phyloP scores from a whole-genome alignment of 2,797 vertebrate species.

The Cossypha niveicapilla region DNA sequence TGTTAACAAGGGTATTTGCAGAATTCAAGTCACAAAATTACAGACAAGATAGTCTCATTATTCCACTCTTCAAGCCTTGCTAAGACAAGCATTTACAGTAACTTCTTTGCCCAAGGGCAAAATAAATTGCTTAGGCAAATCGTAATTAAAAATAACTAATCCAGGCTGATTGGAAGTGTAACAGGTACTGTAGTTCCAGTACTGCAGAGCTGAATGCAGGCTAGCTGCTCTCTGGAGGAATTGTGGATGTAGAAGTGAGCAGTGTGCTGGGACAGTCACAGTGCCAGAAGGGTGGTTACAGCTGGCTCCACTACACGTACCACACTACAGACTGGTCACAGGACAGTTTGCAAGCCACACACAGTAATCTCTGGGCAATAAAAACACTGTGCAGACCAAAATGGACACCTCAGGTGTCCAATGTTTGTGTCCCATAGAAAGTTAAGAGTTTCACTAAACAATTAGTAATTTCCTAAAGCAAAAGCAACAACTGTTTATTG shows the following conservation, averaged over 20 bases:
- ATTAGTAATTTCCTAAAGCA: not conserved
- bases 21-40: not conserved
- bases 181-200: not conserved
- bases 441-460: not conserved
- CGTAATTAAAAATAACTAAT: not conserved
- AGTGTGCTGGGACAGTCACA: rapidly evolving
- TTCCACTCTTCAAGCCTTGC: not conserved
- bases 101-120: not conserved
- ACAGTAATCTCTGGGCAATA: not conserved
- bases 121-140: not conserved
- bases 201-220: not conserved
- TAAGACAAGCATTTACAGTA: not conserved
- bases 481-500: not conserved
- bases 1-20: not conserved
- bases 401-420: not conserved
- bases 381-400: not conserved
- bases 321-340: not conserved
- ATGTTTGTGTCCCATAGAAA: rapidly evolving
- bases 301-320: rapidly evolving
- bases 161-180: not conserved
- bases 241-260: not conserved
- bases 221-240: not conserved
- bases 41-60: not conserved
- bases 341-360: not conserved
- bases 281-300: not conserved